These are phyloP conservation scores for Mesorhabditis spiculigera DNA, from an alignment of 2,888 invertebrate species.

Conservation along the genomic window DNA sequence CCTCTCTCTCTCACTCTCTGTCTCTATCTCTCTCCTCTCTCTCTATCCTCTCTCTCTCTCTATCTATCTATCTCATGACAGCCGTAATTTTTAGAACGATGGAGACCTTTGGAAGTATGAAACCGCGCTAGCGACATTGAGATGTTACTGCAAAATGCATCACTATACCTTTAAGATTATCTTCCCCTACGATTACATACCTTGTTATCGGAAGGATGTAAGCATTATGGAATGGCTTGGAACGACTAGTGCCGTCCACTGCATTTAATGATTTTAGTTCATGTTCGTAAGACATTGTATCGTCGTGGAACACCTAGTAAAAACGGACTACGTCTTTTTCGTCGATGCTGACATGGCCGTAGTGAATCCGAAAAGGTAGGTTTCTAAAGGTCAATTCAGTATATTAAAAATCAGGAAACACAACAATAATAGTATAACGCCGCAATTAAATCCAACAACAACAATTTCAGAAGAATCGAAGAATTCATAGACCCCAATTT, in stretches of 20 bases:
- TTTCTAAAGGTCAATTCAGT: background rate
- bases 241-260: background rate
- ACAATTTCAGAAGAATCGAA: slow-evolving; percentile 19
- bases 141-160: slow-evolving; percentile 23
- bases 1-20: no score
- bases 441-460: background rate
- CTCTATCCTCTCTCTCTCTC: no score
- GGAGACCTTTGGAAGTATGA: background rate
- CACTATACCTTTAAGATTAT: slow-evolving; percentile 20
- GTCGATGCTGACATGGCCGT: slow-evolving; percentile 35
- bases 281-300: slow-evolving; percentile 53
- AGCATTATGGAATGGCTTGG: slow-evolving; percentile 1
- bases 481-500: slow-evolving; percentile 22
- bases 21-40: no score
- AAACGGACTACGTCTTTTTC: slow-evolving; percentile 32
- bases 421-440: background rate
- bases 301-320: slow-evolving; percentile 17
- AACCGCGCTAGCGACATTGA: slow-evolving; percentile 18
- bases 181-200: slow-evolving; percentile 14
- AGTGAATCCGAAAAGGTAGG: slow-evolving; percentile 25
- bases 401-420: background rate
- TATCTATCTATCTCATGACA: no score
- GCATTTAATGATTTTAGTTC: slow-evolving; percentile 31
- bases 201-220: slow-evolving; percentile 23
- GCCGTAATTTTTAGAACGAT: no score